Conservation (phyloP, 2,113 vertebrate genomes). For the Saccopteryx bilineata region DNA sequence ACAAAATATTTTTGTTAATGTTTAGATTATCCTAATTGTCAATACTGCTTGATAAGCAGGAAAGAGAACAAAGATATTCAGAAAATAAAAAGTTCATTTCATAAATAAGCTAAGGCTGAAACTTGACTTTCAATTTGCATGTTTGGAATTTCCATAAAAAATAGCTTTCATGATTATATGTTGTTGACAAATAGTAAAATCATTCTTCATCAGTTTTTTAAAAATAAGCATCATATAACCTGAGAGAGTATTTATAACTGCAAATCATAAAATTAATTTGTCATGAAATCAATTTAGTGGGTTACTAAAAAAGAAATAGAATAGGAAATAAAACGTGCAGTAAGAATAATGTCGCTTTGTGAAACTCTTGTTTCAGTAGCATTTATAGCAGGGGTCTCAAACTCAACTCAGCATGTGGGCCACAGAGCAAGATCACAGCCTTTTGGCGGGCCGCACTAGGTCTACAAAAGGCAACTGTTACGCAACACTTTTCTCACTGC, state of each 20-base stretch:
- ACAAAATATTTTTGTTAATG: slow-evolving; percentile 42
- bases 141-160: slow-evolving; percentile 38
- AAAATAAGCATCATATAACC: slow-evolving; percentile 13
- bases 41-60: not conserved
- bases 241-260: slow-evolving; percentile 13
- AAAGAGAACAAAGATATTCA: slow-evolving; percentile 11
- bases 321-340: not conserved
- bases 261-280: not conserved
- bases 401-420: too few relatives aligned
- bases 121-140: slow-evolving; percentile 46
- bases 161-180: slow-evolving; percentile 20
- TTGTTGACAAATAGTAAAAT: not conserved
- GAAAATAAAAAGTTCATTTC: slow-evolving; percentile 26
- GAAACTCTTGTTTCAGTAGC: not conserved
- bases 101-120: slow-evolving; percentile 19
- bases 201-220: slow-evolving; percentile 26
- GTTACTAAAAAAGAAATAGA: not conserved
- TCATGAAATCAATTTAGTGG: not conserved
- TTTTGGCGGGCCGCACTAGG: too few relatives aligned
- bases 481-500: too few relatives aligned
- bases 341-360: not conserved
- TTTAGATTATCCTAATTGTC: slow-evolving; percentile 45
- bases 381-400: too few relatives aligned
- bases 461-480: too few relatives aligned
- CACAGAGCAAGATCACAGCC: too few relatives aligned